Conservation (phyloP, 2,797 vertebrate species). For the Hyperoplus lanceolatus region DNA sequence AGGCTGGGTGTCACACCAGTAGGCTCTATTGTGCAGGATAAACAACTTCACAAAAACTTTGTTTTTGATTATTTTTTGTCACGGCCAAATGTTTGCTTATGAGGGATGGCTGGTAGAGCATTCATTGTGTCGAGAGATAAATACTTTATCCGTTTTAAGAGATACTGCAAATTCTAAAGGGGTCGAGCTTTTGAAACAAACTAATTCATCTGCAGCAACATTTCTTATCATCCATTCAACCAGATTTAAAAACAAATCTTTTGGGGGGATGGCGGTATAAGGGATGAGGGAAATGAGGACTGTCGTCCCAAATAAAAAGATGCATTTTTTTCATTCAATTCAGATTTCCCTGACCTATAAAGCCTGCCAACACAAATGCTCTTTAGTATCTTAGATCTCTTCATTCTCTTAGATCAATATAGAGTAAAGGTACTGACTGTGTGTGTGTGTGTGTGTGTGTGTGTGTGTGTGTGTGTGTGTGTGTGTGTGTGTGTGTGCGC, state of each 20-base stretch:
- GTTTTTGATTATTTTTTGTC: slow-evolving; percentile 36
- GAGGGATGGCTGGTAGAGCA: slow-evolving; percentile 21
- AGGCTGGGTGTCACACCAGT: slow-evolving; percentile 43
- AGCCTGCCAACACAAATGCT: slow-evolving; percentile 23
- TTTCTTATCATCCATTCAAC: slow-evolving; percentile 28
- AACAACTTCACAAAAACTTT: slow-evolving; percentile 49
- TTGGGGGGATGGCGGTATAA: too few relatives aligned
- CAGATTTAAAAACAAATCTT: slow-evolving; percentile 23
- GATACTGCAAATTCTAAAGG: slow-evolving; percentile 33
- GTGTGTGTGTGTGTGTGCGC: slow-evolving; percentile 20
- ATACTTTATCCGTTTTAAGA: slow-evolving; percentile 56
- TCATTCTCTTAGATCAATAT: slow-evolving; percentile 12
- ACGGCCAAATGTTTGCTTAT: slow-evolving; percentile 27
- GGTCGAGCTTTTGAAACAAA: slow-evolving; percentile 28
- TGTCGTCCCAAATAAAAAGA: not conserved
- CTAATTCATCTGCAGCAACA: slow-evolving; percentile 31
- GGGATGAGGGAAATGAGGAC: too few relatives aligned
- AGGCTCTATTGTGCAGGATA: slow-evolving; percentile 44
- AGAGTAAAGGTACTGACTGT: slow-evolving; percentile 3
- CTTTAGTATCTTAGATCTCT: slow-evolving; percentile 9
- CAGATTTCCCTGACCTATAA: not conserved
- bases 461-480: slow-evolving; percentile 6
- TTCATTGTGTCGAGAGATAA: slow-evolving; percentile 43
- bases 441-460: slow-evolving; percentile 14
- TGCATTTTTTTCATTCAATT: not conserved